A percentile compares a stretch with the other conserved stretches of the same genome.
These are phyloP conservation scores for Ancistrus triradiatus DNA, from an alignment of 2,113 vertebrate genomes.

Conservation along the genomic window DNA sequence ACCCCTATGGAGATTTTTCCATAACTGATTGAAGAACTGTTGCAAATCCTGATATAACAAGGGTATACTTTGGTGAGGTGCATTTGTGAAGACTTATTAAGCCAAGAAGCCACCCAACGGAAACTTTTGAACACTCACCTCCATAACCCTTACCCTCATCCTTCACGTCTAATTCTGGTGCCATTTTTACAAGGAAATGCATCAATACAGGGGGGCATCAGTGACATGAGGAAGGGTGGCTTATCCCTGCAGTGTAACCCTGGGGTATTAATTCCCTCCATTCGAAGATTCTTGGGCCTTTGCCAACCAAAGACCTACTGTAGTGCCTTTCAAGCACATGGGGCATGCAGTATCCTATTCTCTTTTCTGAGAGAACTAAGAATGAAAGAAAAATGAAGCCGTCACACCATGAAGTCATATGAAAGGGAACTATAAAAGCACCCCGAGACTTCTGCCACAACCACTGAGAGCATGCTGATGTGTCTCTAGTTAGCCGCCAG, in stretches of 20 bases:
- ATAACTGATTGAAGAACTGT: too few relatives aligned
- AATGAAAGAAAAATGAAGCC: conserved; percentile 27
- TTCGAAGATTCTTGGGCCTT: conserved; percentile 52
- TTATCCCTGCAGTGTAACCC: conserved; percentile 59
- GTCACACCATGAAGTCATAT: conserved; percentile 17
- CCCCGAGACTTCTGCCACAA: not conserved
- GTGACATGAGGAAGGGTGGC: conserved; percentile 53
- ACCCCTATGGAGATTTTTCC: conserved; percentile 7
- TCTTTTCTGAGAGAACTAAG: conserved; percentile 17
- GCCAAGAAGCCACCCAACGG: conserved; percentile 49
- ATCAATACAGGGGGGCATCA: conserved; percentile 54
- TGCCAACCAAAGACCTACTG: conserved; percentile 48
- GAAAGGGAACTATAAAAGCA: not conserved
- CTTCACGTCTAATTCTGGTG: conserved; percentile 42
- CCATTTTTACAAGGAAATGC: conserved; percentile 51
- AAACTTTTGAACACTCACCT: conserved; percentile 43
- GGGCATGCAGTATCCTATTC: conserved; percentile 33
- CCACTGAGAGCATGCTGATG: not conserved
- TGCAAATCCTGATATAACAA: conserved; percentile 31
- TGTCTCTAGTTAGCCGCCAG: conserved; percentile 1
- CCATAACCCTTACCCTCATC: conserved; percentile 2
- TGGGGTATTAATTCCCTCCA: conserved; percentile 55
- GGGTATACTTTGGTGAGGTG: conserved; percentile 20
- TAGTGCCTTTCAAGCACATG: conserved; percentile 35
- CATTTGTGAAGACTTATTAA: conserved; percentile 38